Evolutionary conservation across 2,797 vertebrate genomes (phyloP).

Genomic region (Malurus leucopterus): DNA sequence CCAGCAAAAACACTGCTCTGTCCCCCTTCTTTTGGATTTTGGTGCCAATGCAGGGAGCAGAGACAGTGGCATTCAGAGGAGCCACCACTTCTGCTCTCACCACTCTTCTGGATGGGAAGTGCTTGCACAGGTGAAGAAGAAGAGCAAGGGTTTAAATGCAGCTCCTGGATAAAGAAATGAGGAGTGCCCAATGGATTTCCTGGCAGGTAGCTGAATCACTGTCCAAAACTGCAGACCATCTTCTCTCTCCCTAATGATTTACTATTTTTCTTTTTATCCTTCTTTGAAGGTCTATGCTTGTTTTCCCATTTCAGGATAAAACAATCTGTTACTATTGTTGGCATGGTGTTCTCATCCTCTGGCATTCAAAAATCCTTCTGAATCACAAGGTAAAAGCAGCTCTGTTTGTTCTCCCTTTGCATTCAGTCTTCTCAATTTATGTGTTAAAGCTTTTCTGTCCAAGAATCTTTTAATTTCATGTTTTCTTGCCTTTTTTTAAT

Average conservation of each 20-base stretch:
- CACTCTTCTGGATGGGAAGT: neutral
- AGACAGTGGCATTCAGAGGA: neutral
- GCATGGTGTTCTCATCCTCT: neutral
- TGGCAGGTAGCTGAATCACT: neutral
- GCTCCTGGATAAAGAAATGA: neutral
- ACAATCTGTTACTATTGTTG: neutral
- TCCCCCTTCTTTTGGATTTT: neutral
- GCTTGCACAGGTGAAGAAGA: neutral
- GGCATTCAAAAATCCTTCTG: neutral
- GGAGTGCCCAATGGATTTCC: neutral
- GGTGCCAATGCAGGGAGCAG: fast-evolving
- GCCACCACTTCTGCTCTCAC: neutral
- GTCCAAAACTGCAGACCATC: neutral
- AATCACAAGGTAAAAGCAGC: neutral
- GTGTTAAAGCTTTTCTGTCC: neutral
- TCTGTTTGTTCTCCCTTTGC: neutral
- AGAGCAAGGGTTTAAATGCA: neutral
- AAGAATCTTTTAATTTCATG: neutral
- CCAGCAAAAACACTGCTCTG: neutral
- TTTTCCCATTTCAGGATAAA: neutral
- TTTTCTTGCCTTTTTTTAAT: neutral
- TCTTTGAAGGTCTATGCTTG: neutral
- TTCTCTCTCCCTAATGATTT: neutral
- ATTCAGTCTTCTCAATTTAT: neutral
- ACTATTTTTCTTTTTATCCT: neutral